phyloP scores from a whole-genome alignment of 2,888 invertebrate genomes.

The Glyphotaelius pellucidus region DNA sequence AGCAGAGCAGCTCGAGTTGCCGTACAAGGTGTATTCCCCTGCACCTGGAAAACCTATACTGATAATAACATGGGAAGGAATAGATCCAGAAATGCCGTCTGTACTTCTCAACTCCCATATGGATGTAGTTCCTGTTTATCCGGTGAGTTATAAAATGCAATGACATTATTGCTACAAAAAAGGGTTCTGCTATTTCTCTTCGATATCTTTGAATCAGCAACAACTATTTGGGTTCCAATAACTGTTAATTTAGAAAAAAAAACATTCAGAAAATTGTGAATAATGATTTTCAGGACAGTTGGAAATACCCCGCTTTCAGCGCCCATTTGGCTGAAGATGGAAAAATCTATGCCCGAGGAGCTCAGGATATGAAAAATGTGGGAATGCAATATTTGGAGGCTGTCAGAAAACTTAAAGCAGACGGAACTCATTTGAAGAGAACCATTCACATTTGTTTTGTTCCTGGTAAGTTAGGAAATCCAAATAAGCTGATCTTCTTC shows the following conservation, averaged over 20 bases:
- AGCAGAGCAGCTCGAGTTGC: slow-evolving; percentile 83
- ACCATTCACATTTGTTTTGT: slow-evolving; percentile 85
- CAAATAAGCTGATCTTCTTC: neutral
- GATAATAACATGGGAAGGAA: slow-evolving; percentile 90
- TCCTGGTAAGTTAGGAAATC: slow-evolving; percentile 76
- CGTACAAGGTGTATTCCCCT: slow-evolving; percentile 79
- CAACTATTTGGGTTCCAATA: neutral
- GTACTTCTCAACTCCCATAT: slow-evolving; percentile 95
- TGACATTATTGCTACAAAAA: neutral
- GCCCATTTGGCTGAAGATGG: slow-evolving; percentile 91
- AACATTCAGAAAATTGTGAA: neutral
- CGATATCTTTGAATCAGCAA: neutral
- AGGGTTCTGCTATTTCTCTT: neutral
- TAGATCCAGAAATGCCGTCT: slow-evolving; percentile 82
- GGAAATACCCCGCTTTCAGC: slow-evolving; percentile 93
- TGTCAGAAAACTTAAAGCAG: slow-evolving; percentile 78
- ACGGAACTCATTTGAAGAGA: slow-evolving; percentile 77
- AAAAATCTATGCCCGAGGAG: slow-evolving; percentile 92
- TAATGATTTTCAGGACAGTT: slow-evolving; percentile 82
- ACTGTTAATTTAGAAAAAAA: neutral
- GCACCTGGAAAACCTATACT: slow-evolving; percentile 87
- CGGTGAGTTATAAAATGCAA: slow-evolving; percentile 78
- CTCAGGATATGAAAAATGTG: slow-evolving; percentile 92
- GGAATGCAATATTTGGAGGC: slow-evolving; percentile 87
- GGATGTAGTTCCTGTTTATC: slow-evolving; percentile 97